Evolutionary conservation across 2,888 invertebrate genomes (phyloP), one percentile per base, ranked within the genome.

Genomic region (Palloptera scutellata): DNA sequence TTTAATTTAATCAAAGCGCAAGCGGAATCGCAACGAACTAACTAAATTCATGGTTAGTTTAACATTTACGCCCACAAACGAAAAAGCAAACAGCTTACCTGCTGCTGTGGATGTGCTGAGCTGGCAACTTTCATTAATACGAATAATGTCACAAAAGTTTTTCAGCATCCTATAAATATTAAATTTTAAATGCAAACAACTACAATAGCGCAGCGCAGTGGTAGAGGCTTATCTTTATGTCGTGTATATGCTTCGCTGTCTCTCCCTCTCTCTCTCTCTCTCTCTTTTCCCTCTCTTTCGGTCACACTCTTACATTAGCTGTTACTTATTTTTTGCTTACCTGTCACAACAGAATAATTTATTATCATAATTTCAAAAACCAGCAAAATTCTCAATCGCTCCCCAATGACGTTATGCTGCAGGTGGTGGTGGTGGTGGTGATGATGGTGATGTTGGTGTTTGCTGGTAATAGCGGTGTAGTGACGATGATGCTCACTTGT

Each of bases 321-420:
- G 57, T 55, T 52, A 58, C 61, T 66, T 66, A 61, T 66, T 58
- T 64, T 59, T 64, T 55, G 54, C 59, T 63, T 53, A 63, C 67
- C 67, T 67, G 67, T 67, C 67, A 67, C 54, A 64, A 43, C 30
- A 40, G 15, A 53, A 67, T 67, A 67, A 67, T 67, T 67, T 67
- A 67, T 67, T 67, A 67, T 67, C 64, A 63, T 63, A 67, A 63
- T 64, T 64, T 67, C 52, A 52, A 64, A n/a, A 67, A 63, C 51
- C 62, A 52, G 43, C 53, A 58, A 61, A 57, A 61, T 59, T 43
- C 40, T 51, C 67, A 67, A 67, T 67, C 62, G 67, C 58, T 62
- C 67, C 61, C 67, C 59, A 59, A 62, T 61, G 66, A 13, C 57
- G 57, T 55, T 59, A 60, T 15, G 53, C 17, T 53, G 53, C 15